phyloP scores from a whole-genome alignment of 2,113 vertebrate species.

The Telmatochromis sp. region DNA sequence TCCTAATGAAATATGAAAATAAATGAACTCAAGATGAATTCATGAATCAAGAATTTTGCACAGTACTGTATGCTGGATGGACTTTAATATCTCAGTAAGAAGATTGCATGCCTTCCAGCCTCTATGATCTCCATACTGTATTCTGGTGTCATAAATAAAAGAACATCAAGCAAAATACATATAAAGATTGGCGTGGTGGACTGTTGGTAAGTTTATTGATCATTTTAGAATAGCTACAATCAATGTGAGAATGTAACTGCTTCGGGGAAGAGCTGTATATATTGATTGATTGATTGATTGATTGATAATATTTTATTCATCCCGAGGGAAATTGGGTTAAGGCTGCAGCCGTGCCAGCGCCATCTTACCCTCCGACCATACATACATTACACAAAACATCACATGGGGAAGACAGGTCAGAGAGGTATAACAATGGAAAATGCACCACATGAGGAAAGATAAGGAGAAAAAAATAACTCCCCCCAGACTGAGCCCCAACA shows the following conservation, averaged over 20 bases:
- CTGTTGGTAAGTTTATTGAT: background rate
- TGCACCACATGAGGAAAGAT: no score
- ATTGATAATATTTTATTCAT: no score
- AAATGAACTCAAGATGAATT: accelerated
- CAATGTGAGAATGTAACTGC: background rate
- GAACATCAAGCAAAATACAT: background rate
- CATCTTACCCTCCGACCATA: no score
- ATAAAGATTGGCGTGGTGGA: background rate
- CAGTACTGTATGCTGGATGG: background rate
- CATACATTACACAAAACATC: no score
- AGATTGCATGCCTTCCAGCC: background rate
- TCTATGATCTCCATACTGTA: background rate
- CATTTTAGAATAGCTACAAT: background rate
- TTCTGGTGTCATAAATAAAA: background rate
- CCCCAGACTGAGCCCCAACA: no score
- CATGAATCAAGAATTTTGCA: background rate
- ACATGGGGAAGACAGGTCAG: no score
- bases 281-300: no score
- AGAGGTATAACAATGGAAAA: no score
- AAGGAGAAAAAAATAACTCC: no score
- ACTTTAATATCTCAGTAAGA: background rate
- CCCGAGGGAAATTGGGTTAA: no score
- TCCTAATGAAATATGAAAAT: background rate
- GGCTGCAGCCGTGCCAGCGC: accelerated
- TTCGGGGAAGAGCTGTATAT: background rate